Evolutionary conservation across 2,113 vertebrate species (phyloP).

Genomic region (Lycaon pictus): DNA sequence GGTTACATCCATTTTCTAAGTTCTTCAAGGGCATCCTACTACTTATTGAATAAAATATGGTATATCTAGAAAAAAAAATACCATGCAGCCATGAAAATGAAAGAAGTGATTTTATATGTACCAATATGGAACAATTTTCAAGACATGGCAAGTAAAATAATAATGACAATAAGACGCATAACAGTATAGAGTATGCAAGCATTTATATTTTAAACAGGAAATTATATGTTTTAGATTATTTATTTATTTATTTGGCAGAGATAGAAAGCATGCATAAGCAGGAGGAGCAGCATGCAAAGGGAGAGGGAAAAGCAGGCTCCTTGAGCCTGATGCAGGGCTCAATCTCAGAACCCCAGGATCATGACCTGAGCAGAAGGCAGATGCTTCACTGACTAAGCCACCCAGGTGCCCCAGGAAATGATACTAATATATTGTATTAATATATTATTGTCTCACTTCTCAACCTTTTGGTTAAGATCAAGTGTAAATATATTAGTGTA

Average conservation of each 20-base stretch:
- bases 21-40: not conserved
- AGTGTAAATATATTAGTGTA: not conserved
- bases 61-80: conserved; percentile 39
- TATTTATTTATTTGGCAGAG: no score
- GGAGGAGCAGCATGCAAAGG: no score
- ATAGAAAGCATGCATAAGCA: no score
- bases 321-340: no score
- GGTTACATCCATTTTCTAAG: not conserved
- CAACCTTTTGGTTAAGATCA: no score
- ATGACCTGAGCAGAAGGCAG: no score
- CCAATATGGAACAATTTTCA: not conserved
- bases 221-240: not conserved
- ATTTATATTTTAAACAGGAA: not conserved
- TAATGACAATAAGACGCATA: not conserved
- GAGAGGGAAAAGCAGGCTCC: no score
- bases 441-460: no score
- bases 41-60: not conserved
- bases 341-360: no score
- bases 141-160: not conserved
- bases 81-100: not conserved
- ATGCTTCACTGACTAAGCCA: no score
- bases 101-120: not conserved
- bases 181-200: not conserved
- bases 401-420: no score
- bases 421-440: no score